Evolutionary conservation across 2,888 invertebrate species (phyloP).

Genomic region (Tenthredo amoena): DNA sequence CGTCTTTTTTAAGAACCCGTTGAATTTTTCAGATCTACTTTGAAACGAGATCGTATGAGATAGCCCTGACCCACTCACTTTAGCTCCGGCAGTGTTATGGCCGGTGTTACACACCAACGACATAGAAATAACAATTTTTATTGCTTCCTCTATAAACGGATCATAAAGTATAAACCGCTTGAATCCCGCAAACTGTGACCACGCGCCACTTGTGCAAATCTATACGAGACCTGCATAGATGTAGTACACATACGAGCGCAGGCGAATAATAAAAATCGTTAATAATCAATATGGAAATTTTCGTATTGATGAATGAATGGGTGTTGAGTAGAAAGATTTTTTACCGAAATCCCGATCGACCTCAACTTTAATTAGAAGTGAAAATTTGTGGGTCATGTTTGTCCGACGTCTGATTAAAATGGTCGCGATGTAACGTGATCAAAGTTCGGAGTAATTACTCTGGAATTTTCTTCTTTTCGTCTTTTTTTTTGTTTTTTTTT

Average conservation of each 20-base stretch:
- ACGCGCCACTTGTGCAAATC: constrained; percentile 10
- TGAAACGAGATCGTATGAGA: neutral
- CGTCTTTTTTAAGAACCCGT: neutral
- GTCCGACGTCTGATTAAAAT: neutral
- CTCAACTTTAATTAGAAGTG: neutral
- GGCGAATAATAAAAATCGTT: neutral
- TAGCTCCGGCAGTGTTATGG: neutral
- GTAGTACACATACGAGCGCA: no score
- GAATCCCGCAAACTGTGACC: constrained; percentile 36
- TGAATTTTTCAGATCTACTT: neutral
- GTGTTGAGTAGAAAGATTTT: neutral
- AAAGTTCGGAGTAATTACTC: neutral
- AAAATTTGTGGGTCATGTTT: neutral
- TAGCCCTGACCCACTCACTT: constrained; percentile 20
- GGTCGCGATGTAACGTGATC: neutral
- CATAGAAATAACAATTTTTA: constrained; percentile 44
- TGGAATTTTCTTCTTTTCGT: neutral
- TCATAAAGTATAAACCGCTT: constrained; percentile 39
- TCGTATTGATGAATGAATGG: neutral
- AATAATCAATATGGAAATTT: neutral
- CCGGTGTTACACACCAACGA: constrained; percentile 11
- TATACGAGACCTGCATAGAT: neutral
- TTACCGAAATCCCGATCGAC: neutral
- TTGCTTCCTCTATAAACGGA: constrained; percentile 45
- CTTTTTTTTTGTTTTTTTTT: neutral